phyloP scores from a whole-genome alignment of 2,113 vertebrate species.

The Odontesthes bonariensis region DNA sequence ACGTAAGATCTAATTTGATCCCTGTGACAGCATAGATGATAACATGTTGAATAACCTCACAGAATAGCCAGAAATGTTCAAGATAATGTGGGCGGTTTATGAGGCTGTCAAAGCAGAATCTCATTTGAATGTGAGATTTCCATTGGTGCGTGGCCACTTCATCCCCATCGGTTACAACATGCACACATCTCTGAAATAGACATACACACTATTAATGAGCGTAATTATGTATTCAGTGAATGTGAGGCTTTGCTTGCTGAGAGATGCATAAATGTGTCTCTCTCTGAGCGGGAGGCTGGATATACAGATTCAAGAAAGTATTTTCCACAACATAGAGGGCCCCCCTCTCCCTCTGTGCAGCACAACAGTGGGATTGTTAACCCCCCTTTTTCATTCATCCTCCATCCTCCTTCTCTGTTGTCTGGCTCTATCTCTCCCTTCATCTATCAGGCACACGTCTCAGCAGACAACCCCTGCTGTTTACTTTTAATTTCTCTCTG shows the following conservation, averaged over 20 bases:
- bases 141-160: slow-evolving; percentile 35
- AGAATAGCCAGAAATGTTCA: slow-evolving; percentile 15
- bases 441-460: slow-evolving; percentile 63
- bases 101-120: slow-evolving; percentile 28
- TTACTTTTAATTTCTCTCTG: slow-evolving; percentile 71
- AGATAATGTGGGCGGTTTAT: slow-evolving; percentile 31
- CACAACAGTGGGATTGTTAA: slow-evolving; percentile 57
- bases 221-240: slow-evolving; percentile 16
- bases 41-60: slow-evolving; percentile 15
- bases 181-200: not conserved
- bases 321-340: slow-evolving; percentile 52
- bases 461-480: slow-evolving; percentile 52
- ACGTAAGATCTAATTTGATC: slow-evolving; percentile 28
- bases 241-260: not conserved
- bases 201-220: not conserved
- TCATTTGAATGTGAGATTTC: slow-evolving; percentile 50
- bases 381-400: slow-evolving; percentile 35
- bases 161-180: slow-evolving; percentile 39
- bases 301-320: slow-evolving; percentile 47
- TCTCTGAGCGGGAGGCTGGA: slow-evolving; percentile 27
- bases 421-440: slow-evolving; percentile 65
- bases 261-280: slow-evolving; percentile 28
- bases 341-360: slow-evolving; percentile 29
- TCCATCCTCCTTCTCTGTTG: slow-evolving; percentile 50
- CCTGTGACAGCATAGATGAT: slow-evolving; percentile 24